phyloP scores from a whole-genome alignment of 2,113 vertebrate genomes.

The Thryonomys swinderianus region DNA sequence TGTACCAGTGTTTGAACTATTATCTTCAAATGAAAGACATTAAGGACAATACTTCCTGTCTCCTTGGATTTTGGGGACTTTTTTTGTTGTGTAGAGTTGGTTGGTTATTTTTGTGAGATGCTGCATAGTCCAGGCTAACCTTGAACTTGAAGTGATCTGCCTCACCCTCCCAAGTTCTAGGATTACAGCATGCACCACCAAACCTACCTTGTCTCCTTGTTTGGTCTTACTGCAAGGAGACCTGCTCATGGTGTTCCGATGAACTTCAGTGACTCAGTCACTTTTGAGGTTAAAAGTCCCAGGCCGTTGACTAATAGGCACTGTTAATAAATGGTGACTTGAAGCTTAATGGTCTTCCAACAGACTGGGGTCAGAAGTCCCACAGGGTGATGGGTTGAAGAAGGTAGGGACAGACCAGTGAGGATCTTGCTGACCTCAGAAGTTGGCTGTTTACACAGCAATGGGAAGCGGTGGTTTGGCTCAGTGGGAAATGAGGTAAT shows the following conservation, averaged over 20 bases:
- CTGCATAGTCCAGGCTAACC: neutral
- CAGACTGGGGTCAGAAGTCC: neutral
- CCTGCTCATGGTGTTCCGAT: constrained; percentile 10
- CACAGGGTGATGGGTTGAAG: neutral
- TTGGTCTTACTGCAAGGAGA: neutral
- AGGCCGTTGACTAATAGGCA: neutral
- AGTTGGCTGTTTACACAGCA: neutral
- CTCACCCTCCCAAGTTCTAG: neutral
- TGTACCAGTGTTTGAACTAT: neutral
- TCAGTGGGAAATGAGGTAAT: neutral
- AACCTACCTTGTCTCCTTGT: neutral
- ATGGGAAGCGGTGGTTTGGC: neutral
- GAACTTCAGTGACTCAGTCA: neutral
- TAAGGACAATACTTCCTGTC: neutral
- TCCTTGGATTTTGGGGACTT: neutral
- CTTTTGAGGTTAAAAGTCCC: neutral
- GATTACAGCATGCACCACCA: neutral
- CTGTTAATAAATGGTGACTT: neutral
- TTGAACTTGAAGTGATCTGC: neutral
- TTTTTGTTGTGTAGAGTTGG: neutral
- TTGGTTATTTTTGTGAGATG: too few species aligned
- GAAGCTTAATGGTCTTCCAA: neutral
- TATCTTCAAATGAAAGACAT: neutral
- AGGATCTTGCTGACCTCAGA: neutral
- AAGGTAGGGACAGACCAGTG: neutral